Evolutionary conservation across 2,888 invertebrate genomes (phyloP), one percentile per base, ranked within the genome.

Genomic region (Cinara cedri): DNA sequence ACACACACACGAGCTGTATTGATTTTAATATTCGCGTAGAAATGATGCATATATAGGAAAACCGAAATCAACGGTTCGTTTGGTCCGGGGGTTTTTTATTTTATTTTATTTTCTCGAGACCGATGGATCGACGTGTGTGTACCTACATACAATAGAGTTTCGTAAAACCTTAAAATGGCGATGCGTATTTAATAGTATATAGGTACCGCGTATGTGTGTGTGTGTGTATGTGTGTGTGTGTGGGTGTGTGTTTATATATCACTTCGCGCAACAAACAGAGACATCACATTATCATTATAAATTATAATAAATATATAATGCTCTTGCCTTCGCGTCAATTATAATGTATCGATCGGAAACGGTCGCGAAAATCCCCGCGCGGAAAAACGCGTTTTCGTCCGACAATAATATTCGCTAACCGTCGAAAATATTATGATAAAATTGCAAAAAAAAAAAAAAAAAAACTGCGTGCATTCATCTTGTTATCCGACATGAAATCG

Each of bases 11-110:
- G 3, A 34, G 44, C 44, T 14, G 71, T 72, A 72, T 72, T 46
- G 72, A 72, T 72, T 74, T 74, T 51, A 62, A 74, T 74, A 63
- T 63, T 74, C 72, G 21, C 62, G 34, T 2, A 21, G n/a, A n/a
- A n/a, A n/a, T n/a, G n/a, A 55, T 49, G 42, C 21, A 71, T 21
- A 71, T 16, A 21, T 34, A 34, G 6, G 21, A 57, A 72, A 26
- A 26, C 24, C 60, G 26, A 72, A 72, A 72, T 72, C 46, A 72
- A 72, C 72, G 60, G 60, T 72, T 62, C 62, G 68, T 34, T 34
- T 34, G 8, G 68, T 54, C n/a, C n/a, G n/a, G n/a, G n/a, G n/a
- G n/a, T n/a, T n/a, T n/a, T 70, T 49, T 34, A 13, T 51, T 34
- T 34, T 34, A 54, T 49, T 34, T 19, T 51, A 34, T 51, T 65